These are phyloP conservation scores for Falco cherrug DNA, from an alignment of 2,797 vertebrate species.

Conservation along the genomic window DNA sequence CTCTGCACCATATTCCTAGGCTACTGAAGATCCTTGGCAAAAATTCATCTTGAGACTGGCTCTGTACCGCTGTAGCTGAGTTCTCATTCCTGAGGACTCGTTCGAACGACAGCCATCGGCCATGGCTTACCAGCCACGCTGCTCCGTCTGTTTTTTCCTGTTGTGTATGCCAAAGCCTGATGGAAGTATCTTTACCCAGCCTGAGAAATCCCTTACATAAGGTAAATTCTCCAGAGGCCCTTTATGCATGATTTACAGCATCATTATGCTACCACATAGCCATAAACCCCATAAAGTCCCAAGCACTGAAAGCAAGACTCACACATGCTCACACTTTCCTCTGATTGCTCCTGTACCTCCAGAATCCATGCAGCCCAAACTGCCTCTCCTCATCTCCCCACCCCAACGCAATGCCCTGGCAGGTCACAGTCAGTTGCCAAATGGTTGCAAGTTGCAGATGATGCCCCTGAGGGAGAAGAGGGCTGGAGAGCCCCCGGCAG, in stretches of 20 bases:
- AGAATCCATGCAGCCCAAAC: rapidly evolving
- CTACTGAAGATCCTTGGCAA: constrained; percentile 46
- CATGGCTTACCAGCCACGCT: constrained; percentile 12
- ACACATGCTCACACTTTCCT: not conserved
- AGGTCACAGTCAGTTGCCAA: not conserved
- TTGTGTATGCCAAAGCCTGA: constrained; percentile 25
- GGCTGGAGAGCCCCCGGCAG: not conserved
- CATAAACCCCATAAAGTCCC: constrained; percentile 40
- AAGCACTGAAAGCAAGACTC: constrained; percentile 11
- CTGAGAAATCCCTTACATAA: constrained; percentile 42
- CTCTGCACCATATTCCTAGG: constrained; percentile 47
- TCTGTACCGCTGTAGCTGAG: not conserved
- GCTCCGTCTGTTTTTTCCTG: constrained; percentile 17
- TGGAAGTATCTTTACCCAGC: constrained; percentile 34
- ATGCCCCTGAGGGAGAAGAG: not conserved
- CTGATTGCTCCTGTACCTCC: not conserved
- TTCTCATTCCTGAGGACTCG: not conserved
- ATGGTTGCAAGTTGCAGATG: rapidly evolving
- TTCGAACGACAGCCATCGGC: not conserved
- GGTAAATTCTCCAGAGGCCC: constrained; percentile 25
- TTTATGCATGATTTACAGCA: constrained; percentile 61
- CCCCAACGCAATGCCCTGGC: not conserved
- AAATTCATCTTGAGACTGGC: not conserved
- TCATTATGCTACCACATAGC: constrained; percentile 27
- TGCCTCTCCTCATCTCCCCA: not conserved